phyloP scores from a whole-genome alignment of 2,113 vertebrate genomes.

The Hemibagrus wyckioides region DNA sequence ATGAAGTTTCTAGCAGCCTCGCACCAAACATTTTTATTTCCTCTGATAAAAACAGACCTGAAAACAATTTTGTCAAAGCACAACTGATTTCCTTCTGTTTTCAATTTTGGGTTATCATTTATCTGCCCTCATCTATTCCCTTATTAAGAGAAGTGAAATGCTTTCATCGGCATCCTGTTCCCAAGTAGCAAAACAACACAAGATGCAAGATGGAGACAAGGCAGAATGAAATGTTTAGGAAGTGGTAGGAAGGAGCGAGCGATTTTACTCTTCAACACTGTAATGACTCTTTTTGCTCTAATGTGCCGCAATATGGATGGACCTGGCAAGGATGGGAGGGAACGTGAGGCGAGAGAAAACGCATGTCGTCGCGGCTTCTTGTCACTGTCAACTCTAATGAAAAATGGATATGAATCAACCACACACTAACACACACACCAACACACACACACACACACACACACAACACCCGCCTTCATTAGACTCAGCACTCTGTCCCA shows the following conservation, averaged over 20 bases:
- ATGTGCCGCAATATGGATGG: constrained; percentile 36
- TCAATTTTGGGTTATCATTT: neutral
- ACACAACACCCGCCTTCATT: constrained; percentile 44
- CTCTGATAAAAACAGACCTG: neutral
- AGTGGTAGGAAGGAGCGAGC: neutral
- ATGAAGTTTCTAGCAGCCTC: neutral
- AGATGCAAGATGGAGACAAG: neutral
- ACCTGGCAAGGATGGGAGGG: neutral
- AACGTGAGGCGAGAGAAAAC: constrained; percentile 24
- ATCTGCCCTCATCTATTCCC: neutral
- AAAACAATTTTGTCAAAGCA: neutral
- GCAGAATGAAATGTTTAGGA: constrained; percentile 1
- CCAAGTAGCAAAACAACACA: neutral
- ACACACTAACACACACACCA: neutral
- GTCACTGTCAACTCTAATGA: constrained; percentile 59
- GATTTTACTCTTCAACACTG: constrained; percentile 15
- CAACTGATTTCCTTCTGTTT: neutral
- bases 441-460: neutral
- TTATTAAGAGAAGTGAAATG: neutral
- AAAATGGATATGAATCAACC: constrained; percentile 56
- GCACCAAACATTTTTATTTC: neutral
- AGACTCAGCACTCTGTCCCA: constrained; percentile 45
- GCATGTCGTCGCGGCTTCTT: constrained; percentile 42
- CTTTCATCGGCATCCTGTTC: neutral
- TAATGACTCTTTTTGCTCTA: constrained; percentile 46